Base-by-base conservation (phyloP, 37 sponge, comb jelly and placozoan genomes). In the Haliclona indistincta region DNA sequence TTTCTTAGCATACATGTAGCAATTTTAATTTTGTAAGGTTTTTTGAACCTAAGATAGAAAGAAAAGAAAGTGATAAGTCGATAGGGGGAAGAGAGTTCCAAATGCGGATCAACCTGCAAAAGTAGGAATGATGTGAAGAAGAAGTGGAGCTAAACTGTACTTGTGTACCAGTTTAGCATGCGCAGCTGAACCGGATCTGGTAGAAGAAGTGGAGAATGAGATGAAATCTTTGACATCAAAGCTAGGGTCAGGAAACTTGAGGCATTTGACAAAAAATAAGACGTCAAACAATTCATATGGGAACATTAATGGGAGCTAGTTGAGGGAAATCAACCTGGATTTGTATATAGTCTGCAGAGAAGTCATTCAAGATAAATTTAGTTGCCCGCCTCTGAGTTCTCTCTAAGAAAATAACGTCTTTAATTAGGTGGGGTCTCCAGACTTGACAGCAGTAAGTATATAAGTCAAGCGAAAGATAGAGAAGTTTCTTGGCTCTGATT, bases 401-500 rank as follows among this genome's bases (percentile, higher is more conserved):
- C 22, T 67, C 68, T 29, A 60, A 28, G 15, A 20, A 10, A 7
- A 29, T 23, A 37, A 67, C 8, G n/a, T 39, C 39, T 15, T 22
- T 67, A 7, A 67, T 23, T 22, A 67, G 42, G 42, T 29, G 41
- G n/a, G 68, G 68, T 11, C 68, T 28, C 68, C 68, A 67, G 8
- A 67, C 8, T 28, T 7, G 68, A 38, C 37, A 29, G 41, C 68
- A 67, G 68, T 67, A 67, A 10, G 23, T 33, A 20, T 13, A 33
- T 10, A 23, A 8, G 32, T 10, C 40, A 7, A 67, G 32, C 7
- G 39, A 37, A 8, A 38, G 11, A 22, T 69, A 69, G 4, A 69
- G 26, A 22, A 29, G 17, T 20, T 26, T 42, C 32, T 42, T 69
- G 10, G 23, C 44, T 26, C n/a, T 15, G 8, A 47, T 28, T 7